These are phyloP conservation scores for Paramormyrops hopkinsi DNA, from an alignment of 2,797 vertebrate species.

Conservation along the genomic window DNA sequence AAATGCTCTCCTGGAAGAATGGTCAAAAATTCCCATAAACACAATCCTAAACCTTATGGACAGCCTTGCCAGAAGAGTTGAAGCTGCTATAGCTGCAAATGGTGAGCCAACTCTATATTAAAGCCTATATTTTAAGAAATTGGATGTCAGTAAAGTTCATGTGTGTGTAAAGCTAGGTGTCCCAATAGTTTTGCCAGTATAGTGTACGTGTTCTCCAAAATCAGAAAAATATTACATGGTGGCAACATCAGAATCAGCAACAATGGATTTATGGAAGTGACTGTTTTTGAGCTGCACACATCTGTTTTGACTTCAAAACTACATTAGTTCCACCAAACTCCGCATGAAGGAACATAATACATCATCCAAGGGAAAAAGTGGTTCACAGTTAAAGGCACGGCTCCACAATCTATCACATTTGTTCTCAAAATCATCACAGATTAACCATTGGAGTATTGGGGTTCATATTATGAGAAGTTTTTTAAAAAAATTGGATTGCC, in stretches of 20 bases:
- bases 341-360: not conserved
- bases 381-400: not conserved
- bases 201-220: not conserved
- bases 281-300: not conserved
- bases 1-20: not conserved
- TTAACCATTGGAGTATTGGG: not conserved
- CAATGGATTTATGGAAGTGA: not conserved
- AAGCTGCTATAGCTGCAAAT: not conserved
- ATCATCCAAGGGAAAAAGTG: not conserved
- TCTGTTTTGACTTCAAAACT: not conserved
- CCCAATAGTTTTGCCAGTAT: not conserved
- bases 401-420: not conserved
- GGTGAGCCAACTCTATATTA: not conserved
- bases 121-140: not conserved
- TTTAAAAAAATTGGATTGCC: not conserved
- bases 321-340: not conserved
- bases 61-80: not conserved
- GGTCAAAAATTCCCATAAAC: not conserved
- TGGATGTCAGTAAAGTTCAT: not conserved
- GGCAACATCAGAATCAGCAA: not conserved
- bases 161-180: not conserved
- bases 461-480: not conserved
- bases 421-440: not conserved
- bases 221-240: not conserved
- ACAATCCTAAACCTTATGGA: not conserved